phyloP scores from a whole-genome alignment of 1,140 invertebrate species.

The Macrobrachium nipponense region DNA sequence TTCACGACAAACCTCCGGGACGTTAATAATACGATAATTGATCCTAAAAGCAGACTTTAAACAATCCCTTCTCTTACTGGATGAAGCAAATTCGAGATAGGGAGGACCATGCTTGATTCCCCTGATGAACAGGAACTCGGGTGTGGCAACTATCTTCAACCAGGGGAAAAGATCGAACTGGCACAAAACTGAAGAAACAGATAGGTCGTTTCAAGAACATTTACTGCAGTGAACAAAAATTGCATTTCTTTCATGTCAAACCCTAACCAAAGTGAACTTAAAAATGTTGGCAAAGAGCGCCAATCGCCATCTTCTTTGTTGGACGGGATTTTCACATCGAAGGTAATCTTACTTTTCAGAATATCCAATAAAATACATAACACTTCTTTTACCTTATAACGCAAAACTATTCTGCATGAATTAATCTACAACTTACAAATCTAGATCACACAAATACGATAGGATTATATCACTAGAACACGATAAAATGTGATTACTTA shows the following conservation, averaged over 20 bases:
- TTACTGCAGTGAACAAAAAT: neutral
- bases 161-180: neutral
- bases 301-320: conserved; percentile 48
- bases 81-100: too few relatives aligned
- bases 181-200: neutral
- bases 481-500: conserved; percentile 26
- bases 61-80: too few relatives aligned
- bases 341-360: neutral
- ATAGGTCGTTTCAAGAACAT: neutral
- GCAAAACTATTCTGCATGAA: neutral
- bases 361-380: conserved; percentile 30
- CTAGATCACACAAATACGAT: neutral
- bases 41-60: too few relatives aligned
- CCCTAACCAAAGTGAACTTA: neutral
- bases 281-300: conserved; percentile 3
- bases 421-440: neutral
- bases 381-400: neutral
- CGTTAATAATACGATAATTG: too few relatives aligned
- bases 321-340: conserved; percentile 55
- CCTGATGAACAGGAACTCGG: too few relatives aligned
- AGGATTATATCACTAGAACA: conserved; percentile 29
- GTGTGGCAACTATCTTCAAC: neutral
- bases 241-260: neutral
- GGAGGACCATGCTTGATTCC: too few relatives aligned
- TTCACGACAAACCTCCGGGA: too few relatives aligned